A percentile compares a stretch with the other conserved stretches of the same genome.
phyloP scores from a whole-genome alignment of 2,888 invertebrate species.

The Heliconius cydno region DNA sequence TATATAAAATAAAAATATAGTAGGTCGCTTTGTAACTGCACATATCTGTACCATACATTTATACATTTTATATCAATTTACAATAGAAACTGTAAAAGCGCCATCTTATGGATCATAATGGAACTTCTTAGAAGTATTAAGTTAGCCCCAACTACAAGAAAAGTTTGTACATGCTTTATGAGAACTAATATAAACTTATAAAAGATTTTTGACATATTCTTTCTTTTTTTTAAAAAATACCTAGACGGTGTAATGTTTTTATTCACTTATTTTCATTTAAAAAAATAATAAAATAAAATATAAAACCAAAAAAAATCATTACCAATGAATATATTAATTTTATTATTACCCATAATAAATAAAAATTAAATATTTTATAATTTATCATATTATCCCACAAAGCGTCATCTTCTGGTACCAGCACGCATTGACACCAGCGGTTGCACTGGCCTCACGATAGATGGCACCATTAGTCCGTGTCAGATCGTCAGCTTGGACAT shows the following conservation, averaged over 20 bases:
- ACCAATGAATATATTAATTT: background rate
- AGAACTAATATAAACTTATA: background rate
- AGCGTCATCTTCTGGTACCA: slow-evolving; percentile 59
- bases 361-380: background rate
- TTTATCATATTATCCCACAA: background rate
- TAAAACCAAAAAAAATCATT: background rate
- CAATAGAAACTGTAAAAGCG: slow-evolving; percentile 45
- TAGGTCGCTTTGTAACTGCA: background rate
- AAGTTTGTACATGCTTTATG: background rate
- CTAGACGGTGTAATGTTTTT: background rate
- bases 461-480: slow-evolving; percentile 77
- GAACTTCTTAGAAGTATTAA: slow-evolving; percentile 50
- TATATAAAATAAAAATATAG: too few species aligned
- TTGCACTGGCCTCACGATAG: slow-evolving; percentile 70
- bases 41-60: background rate
- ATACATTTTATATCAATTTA: background rate
- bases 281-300: background rate
- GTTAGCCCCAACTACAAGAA: background rate
- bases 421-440: slow-evolving; percentile 59
- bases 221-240: background rate
- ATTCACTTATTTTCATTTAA: background rate
- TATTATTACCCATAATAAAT: background rate
- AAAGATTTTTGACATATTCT: background rate
- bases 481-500: slow-evolving; percentile 73
- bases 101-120: slow-evolving; percentile 52